phyloP scores from a whole-genome alignment of 2,888 invertebrate genomes.

The Heliothis peltigera region DNA sequence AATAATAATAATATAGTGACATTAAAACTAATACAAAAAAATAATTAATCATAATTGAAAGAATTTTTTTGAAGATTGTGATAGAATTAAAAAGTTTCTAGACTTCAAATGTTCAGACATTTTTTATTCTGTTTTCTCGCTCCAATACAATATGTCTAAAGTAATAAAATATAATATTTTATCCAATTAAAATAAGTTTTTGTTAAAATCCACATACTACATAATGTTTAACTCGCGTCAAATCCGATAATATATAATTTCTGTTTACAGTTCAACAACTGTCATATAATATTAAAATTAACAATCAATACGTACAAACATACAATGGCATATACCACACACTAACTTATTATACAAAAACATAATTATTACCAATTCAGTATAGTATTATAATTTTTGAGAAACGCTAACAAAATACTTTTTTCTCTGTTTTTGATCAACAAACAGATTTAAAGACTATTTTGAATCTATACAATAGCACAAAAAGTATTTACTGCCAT shows the following conservation, averaged over 20 bases:
- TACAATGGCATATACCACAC: conserved; percentile 26
- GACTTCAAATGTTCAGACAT: too few relatives aligned
- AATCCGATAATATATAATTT: conserved; percentile 27
- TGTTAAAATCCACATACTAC: conserved; percentile 1
- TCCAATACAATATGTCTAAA: neutral
- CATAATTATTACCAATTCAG: conserved; percentile 17
- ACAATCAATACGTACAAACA: conserved; percentile 30
- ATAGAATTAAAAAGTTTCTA: too few relatives aligned
- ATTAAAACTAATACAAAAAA: conserved; percentile 29
- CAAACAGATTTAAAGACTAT: neutral
- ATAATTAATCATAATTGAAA: conserved; percentile 10
- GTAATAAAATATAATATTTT: neutral
- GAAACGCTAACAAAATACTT: neutral
- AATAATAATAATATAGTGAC: conserved; percentile 38
- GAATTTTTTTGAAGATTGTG: neutral
- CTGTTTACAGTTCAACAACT: conserved; percentile 28
- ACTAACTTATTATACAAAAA: conserved; percentile 26
- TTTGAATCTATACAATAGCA: conserved; percentile 13
- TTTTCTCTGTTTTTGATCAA: conserved; percentile 1
- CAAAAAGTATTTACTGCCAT: neutral
- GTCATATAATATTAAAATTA: conserved; percentile 21
- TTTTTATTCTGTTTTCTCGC: neutral
- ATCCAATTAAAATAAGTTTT: neutral
- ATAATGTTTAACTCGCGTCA: conserved; percentile 31
- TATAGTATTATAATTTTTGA: conserved; percentile 19